These are phyloP conservation scores for Bubalus kerabau DNA, from an alignment of 2,113 vertebrate genomes.

Conservation along the genomic window DNA sequence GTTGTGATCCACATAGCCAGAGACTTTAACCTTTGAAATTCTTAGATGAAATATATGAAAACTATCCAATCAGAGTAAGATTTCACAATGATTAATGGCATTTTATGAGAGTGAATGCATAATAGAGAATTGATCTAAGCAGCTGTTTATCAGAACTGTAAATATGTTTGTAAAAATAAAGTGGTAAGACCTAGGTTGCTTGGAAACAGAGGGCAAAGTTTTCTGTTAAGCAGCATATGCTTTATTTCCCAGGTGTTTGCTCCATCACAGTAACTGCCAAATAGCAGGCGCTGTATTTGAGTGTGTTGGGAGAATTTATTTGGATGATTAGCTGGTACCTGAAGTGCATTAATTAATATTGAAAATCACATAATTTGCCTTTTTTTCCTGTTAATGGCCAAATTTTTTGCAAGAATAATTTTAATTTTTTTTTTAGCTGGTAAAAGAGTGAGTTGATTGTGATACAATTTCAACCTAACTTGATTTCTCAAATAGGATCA, in stretches of 20 bases:
- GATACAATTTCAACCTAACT: neutral
- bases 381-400: neutral
- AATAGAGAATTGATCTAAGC: neutral
- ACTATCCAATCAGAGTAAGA: neutral
- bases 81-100: neutral
- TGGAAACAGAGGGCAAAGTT: conserved; percentile 34
- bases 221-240: neutral
- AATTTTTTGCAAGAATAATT: neutral
- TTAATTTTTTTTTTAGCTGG: neutral
- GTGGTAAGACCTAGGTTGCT: neutral
- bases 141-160: neutral
- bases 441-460: neutral
- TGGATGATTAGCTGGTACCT: neutral
- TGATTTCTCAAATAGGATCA: neutral
- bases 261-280: neutral
- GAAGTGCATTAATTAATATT: neutral
- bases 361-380: neutral
- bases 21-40: neutral
- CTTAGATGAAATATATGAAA: neutral
- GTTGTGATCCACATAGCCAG: neutral
- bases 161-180: neutral
- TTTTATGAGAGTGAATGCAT: neutral
- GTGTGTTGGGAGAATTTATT: neutral
- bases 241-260: neutral
- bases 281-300: neutral